These are phyloP conservation scores for Aselliscus stoliczkanus DNA, from an alignment of 2,797 vertebrate genomes.

Conservation along the genomic window DNA sequence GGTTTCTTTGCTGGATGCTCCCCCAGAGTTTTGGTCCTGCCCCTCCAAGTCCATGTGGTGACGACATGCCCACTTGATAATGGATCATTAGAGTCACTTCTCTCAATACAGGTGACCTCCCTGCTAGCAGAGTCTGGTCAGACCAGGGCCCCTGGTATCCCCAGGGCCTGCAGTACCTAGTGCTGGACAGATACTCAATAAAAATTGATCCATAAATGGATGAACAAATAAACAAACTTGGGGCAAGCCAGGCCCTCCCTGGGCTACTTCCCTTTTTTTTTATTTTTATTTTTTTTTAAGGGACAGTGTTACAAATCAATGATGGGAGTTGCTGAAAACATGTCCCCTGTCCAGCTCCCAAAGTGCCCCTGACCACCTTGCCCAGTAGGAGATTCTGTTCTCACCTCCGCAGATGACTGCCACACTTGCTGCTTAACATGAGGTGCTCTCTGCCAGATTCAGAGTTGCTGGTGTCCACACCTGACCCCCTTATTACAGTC, in stretches of 20 bases:
- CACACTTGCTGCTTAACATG: not conserved
- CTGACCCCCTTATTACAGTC: not conserved
- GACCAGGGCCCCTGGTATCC: not conserved
- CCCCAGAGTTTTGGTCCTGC: not conserved
- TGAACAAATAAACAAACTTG: not conserved
- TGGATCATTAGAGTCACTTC: not conserved
- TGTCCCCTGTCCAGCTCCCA: not conserved
- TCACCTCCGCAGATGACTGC: not conserved
- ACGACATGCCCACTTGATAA: not conserved
- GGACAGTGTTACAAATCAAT: not conserved
- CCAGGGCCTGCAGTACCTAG: not conserved
- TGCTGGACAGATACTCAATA: not conserved
- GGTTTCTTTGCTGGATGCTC: not conserved
- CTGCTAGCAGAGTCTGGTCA: not conserved
- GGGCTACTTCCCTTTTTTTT: not conserved
- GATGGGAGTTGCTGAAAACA: not conserved
- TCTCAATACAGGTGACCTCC: not conserved
- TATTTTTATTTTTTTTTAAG: not conserved
- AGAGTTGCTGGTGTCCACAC: accelerated
- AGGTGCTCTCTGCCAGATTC: not conserved
- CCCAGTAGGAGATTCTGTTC: not conserved
- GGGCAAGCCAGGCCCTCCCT: not conserved
- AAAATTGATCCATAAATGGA: not conserved
- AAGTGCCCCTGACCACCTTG: not conserved
- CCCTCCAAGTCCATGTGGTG: too few relatives aligned